Percentiles rank a stretch among this genome's conserved stretches.
These are phyloP conservation scores for Amblyornis subalaris DNA, from an alignment of 2,113 vertebrate genomes.

Conservation along the genomic window DNA sequence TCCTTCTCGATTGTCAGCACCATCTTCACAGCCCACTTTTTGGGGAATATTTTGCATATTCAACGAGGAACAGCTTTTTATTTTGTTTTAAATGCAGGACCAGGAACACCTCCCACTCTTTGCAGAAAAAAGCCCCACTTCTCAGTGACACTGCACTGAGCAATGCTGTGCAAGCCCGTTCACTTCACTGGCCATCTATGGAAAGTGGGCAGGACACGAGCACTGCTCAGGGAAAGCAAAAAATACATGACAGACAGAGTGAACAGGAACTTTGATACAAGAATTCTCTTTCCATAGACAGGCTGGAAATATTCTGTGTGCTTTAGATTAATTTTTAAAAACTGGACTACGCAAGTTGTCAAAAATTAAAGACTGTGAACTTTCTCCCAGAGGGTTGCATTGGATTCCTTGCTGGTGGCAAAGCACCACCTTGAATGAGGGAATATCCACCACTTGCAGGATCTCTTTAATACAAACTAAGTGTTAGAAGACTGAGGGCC, in stretches of 20 bases:
- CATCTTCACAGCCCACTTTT: background rate
- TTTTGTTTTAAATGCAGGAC: background rate
- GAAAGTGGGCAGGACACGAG: background rate
- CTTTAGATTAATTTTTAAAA: background rate
- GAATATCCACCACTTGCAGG: background rate
- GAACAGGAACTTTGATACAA: background rate
- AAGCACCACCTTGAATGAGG: background rate
- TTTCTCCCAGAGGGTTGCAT: background rate
- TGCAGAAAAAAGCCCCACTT: background rate
- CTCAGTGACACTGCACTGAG: background rate
- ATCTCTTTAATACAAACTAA: background rate
- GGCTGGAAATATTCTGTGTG: background rate
- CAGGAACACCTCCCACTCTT: background rate
- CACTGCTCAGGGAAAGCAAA: background rate
- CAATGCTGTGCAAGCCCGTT: background rate
- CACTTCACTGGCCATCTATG: fast-evolving
- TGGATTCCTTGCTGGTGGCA: background rate
- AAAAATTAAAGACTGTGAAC: background rate
- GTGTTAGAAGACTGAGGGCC: background rate
- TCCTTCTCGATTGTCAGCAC: background rate
- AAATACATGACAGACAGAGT: background rate
- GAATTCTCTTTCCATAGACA: background rate
- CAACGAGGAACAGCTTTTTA: background rate
- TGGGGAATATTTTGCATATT: background rate
- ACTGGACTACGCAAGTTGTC: background rate